Evolutionary conservation across 2,888 invertebrate genomes (phyloP).

Genomic region (Marasmarcha lunaedactyla): DNA sequence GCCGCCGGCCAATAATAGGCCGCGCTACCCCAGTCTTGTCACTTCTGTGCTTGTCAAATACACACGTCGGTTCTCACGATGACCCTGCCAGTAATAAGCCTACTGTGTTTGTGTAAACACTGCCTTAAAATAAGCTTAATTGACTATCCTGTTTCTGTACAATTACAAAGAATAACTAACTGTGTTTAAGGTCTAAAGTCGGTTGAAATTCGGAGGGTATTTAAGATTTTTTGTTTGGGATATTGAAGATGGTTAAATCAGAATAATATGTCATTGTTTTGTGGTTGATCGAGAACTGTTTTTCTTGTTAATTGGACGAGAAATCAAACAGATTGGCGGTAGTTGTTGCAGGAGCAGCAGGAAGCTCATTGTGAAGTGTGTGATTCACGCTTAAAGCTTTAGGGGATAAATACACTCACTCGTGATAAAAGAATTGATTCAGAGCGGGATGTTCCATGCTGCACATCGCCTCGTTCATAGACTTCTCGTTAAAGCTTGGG

Average conservation of each 20-base stretch:
- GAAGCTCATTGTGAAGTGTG: background rate
- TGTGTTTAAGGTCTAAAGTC: background rate
- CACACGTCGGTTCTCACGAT: constrained; percentile 1
- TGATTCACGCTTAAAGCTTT: too few species aligned
- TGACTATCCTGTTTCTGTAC: too few species aligned
- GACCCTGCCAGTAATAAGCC: constrained; percentile 23
- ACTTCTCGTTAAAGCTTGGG: too few species aligned
- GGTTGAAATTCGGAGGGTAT: background rate
- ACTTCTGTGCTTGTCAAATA: background rate
- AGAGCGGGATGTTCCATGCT: too few species aligned
- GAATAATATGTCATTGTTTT: constrained; percentile 50
- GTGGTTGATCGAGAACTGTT: constrained; percentile 42
- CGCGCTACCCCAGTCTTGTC: background rate
- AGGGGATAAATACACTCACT: too few species aligned
- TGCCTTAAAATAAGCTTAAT: too few species aligned
- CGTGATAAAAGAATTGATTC: too few species aligned
- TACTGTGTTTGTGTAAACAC: constrained; percentile 21
- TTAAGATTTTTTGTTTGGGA: constrained; percentile 21
- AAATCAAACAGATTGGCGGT: constrained; percentile 36
- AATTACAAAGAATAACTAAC: background rate
- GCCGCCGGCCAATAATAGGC: constrained; percentile 9
- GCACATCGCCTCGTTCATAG: too few species aligned
- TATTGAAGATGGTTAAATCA: constrained; percentile 27
- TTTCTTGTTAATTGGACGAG: constrained; percentile 62
- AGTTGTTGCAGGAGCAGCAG: background rate